phyloP scores from a whole-genome alignment of 2,888 invertebrate species.

The Myathropa florea region DNA sequence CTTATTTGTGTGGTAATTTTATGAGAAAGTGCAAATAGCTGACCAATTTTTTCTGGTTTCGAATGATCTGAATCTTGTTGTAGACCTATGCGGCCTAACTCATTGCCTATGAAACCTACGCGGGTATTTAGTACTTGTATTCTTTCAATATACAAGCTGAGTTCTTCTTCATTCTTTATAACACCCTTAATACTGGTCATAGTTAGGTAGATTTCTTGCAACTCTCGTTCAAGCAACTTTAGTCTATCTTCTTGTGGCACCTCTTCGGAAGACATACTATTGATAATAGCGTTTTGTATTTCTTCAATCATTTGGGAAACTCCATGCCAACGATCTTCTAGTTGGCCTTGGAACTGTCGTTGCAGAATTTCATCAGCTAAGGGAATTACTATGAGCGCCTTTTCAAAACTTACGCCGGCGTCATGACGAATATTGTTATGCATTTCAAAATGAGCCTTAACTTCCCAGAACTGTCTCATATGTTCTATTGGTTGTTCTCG shows the following conservation, averaged over 20 bases:
- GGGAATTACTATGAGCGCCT: slow-evolving; percentile 88
- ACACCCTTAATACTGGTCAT: slow-evolving; percentile 88
- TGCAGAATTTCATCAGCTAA: slow-evolving; percentile 92
- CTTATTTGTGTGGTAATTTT: slow-evolving; percentile 87
- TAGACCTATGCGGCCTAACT: slow-evolving; percentile 88
- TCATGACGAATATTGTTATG: slow-evolving; percentile 89
- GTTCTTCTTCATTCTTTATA: slow-evolving; percentile 91
- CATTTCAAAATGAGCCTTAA: slow-evolving; percentile 93
- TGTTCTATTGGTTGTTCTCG: slow-evolving; percentile 85
- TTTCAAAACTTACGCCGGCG: slow-evolving; percentile 87
- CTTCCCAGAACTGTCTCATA: slow-evolving; percentile 92
- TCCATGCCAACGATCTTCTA: slow-evolving; percentile 89
- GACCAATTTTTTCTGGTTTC: slow-evolving; percentile 90
- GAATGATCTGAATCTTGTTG: slow-evolving; percentile 84
- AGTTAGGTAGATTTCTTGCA: slow-evolving; percentile 87
- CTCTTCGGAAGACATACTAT: slow-evolving; percentile 87
- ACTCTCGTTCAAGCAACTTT: slow-evolving; percentile 87
- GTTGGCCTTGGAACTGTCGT: slow-evolving; percentile 88
- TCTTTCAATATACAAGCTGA: slow-evolving; percentile 90
- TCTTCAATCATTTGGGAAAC: slow-evolving; percentile 85
- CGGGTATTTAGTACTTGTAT: slow-evolving; percentile 88
- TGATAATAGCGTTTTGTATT: slow-evolving; percentile 86
- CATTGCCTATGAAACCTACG: slow-evolving; percentile 90
- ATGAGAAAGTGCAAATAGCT: slow-evolving; percentile 86
- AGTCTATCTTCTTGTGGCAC: slow-evolving; percentile 89